Percentiles rank a stretch among this genome's conserved stretches.
Evolutionary conservation across 2,888 invertebrate genomes (phyloP).

Genomic region (Ophioninae sp.): DNA sequence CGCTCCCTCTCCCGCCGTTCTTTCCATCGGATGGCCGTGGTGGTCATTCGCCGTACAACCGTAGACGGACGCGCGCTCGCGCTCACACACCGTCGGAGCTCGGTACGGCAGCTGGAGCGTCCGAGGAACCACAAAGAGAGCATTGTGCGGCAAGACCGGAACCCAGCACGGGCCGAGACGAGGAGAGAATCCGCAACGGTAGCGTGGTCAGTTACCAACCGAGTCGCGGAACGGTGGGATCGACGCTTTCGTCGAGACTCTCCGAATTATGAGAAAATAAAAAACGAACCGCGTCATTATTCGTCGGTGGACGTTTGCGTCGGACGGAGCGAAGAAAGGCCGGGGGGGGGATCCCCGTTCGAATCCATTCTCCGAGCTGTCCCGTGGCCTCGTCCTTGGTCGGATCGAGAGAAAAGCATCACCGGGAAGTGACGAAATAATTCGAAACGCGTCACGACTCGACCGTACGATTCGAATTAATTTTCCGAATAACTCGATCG

Average conservation of each 20-base stretch:
- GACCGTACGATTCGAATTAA: neutral
- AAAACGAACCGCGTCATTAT: constrained; percentile 41
- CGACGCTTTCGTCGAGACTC: constrained; percentile 46
- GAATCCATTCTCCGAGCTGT: constrained; percentile 23
- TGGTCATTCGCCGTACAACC: constrained; percentile 16
- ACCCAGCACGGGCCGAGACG: neutral
- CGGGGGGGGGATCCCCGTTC: constrained; percentile 19
- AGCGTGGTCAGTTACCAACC: constrained; percentile 51
- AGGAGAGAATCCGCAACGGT: constrained; percentile 44
- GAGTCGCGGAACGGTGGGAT: constrained; percentile 37
- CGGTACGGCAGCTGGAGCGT: constrained; percentile 5
- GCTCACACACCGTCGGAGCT: neutral
- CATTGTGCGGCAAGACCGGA: constrained; percentile 6
- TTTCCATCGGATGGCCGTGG: constrained; percentile 5
- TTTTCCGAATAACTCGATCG: neutral
- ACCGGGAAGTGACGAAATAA: neutral
- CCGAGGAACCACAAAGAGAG: constrained; percentile 20
- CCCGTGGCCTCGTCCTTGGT: neutral
- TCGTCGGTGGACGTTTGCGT: constrained; percentile 50
- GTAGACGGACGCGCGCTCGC: neutral
- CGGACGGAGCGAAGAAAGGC: constrained; percentile 21
- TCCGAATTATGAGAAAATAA: neutral
- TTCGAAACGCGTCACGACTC: neutral
- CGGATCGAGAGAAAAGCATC: neutral
- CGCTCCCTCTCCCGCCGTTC: constrained; percentile 8